These are phyloP conservation scores for Cynodonichthys magdalenae DNA, from an alignment of 2,797 vertebrate genomes.

Conservation along the genomic window DNA sequence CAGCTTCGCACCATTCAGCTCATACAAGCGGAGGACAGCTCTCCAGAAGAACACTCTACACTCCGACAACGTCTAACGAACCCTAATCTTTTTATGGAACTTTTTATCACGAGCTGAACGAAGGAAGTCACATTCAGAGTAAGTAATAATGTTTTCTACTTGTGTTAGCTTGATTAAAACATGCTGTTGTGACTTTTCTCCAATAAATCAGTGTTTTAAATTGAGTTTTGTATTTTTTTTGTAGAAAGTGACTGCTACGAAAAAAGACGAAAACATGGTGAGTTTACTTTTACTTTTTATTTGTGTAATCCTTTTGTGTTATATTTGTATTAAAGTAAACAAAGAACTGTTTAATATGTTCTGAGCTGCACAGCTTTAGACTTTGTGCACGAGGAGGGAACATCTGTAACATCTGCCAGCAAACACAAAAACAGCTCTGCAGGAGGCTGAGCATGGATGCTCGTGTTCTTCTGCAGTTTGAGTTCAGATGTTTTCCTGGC, in stretches of 20 bases:
- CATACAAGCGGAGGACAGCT: not conserved
- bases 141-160: conserved; percentile 22
- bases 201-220: not conserved
- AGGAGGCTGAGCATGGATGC: conserved; percentile 27
- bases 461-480: conserved; percentile 15
- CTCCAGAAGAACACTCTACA: not conserved
- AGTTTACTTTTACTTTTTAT: conserved; percentile 38
- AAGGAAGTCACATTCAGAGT: conserved; percentile 29
- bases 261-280: conserved; percentile 70
- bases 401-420: conserved; percentile 21
- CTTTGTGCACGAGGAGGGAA: conserved; percentile 19
- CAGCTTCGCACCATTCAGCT: conserved; percentile 39
- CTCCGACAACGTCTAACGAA: not conserved
- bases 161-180: not conserved
- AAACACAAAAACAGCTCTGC: not conserved
- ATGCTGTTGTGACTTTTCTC: not conserved
- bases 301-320: not conserved
- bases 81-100: conserved; percentile 22
- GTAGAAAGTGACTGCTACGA: conserved; percentile 42
- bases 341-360: not conserved
- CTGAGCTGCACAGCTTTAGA: not conserved
- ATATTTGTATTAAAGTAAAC: not conserved
- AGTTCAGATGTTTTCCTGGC: not conserved
- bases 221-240: not conserved
- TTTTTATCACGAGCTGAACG: not conserved